Evolutionary conservation across 2,888 invertebrate species (phyloP), one percentile per base, ranked within the genome.

Genomic region (Alviniconcha strummeri): DNA sequence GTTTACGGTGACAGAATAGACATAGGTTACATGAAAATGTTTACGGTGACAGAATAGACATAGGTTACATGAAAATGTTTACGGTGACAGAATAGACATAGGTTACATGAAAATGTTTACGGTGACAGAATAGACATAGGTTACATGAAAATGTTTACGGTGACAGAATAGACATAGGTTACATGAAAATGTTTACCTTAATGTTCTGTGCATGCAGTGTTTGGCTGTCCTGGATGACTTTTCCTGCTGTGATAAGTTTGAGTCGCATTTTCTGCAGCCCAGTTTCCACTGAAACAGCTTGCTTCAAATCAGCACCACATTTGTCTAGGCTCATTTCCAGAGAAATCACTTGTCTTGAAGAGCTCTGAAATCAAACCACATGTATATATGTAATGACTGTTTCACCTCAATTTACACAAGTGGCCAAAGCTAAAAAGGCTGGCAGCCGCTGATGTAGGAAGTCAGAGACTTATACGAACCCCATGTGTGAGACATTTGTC

Each of bases 221-320:
- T 5, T 72, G 55, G 5, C 89, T 85, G 76, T 93, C 92, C 17
- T 85, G 87, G 72, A 93, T 87, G 6, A 93, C 90, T 72, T 86
- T 88, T 8, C 93, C 93, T 78, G 87, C 84, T 84, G 89, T 89
- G 55, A 93, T 93, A n/a, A 93, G 83, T 84, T 93, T 93, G 4
- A 92, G 84, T 69, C 88, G 88, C 19, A 88, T 86, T 13, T 52
- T 54, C 4, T 88, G 84, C 9, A 86, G 75, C 52, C 83, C 86
- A 71, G 87, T 82, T 36, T 86, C 83, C 5, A 87, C 84, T 9
- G 90, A 81, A 13, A 93, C 85, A 54, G 85, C 60, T 19, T 88
- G 72, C 75, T 89, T 89, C 55, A 93, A 85, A 7, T 91, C 89
- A 15, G 71, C 64, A 8, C 92, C 93, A 36, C 75, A 84, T 15